phyloP scores from a whole-genome alignment of 1,140 invertebrate genomes.

The Aphelinus certus region DNA sequence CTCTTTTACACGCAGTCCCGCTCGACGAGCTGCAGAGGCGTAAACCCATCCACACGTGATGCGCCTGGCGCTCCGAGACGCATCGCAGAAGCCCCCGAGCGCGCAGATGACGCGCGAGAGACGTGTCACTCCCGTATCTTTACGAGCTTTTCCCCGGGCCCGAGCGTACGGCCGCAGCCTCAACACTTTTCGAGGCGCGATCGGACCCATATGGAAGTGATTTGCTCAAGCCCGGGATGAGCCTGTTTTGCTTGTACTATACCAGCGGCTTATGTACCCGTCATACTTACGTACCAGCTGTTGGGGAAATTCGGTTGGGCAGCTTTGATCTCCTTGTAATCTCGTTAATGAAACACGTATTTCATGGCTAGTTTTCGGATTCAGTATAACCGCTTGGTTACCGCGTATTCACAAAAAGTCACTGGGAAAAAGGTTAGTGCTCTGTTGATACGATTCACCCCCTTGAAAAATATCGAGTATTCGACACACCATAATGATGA shows the following conservation, averaged over 20 bases:
- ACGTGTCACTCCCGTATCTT: background rate
- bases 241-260: too few species aligned
- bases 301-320: too few species aligned
- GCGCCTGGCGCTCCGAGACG: background rate
- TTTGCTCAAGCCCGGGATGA: background rate
- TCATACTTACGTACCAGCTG: too few species aligned
- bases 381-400: background rate
- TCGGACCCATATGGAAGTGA: background rate
- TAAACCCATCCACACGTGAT: background rate
- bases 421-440: too few species aligned
- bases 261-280: too few species aligned
- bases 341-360: background rate
- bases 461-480: too few species aligned
- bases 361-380: background rate
- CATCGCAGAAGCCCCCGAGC: background rate
- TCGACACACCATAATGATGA: too few species aligned
- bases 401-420: too few species aligned
- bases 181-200: background rate
- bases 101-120: conserved; percentile 14
- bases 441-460: too few species aligned
- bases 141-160: background rate
- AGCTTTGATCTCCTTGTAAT: too few species aligned
- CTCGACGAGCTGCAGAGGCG: background rate
- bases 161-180: background rate
- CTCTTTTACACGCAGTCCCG: background rate